Evolutionary conservation across 2,797 vertebrate species (phyloP), one percentile per base, ranked within the genome.

Genomic region (Myotis findleyi): DNA sequence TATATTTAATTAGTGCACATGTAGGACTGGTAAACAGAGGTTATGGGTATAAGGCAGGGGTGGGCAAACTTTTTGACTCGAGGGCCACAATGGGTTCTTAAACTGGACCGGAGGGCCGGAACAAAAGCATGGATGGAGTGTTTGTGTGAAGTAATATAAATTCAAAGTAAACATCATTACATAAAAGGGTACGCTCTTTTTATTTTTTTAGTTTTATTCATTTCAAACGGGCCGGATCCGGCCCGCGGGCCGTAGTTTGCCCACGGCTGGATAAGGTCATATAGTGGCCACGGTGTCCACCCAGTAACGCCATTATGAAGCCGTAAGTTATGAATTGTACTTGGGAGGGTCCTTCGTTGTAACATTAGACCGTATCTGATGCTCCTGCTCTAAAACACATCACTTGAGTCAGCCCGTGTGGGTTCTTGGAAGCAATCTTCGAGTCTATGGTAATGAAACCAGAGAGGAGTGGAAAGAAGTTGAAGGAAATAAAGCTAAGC

Each of bases 401-500:
- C 36, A 53, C 7, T 59, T 12, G 25, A 84, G 23, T 93, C 44
- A 4, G 23, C 59, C n/a, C 57, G 27, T 57, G 27, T 77, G n/a
- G n/a, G 55, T 92, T 47, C 69, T 77, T 72, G 20, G 76, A 91
- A 79, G 71, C 27, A 33, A 64, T 49, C 80, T 59, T 9, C 38
- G 55, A 68, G 92, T 91, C 68, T 23, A 12, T 16, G 36, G 49
- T 23, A 47, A 13, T 73, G 41, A 91, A 84, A 49, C 38, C n/a
- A 89, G 73, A 68, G 51, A 66, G 33, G 73, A 94, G 59, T 13
- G 49, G 69, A 64, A 91, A n/a, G 77, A 88, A 76, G 21, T 30
- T 81, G 57, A 93, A 84, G 71, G 83, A 87, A 87, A 51, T 57
- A 80, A 95, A 86, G 68, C 20, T 36, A 73, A 92, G 47, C 59